Conservation (phyloP, 2,797 vertebrate species). For the Manis crassicaudata region DNA sequence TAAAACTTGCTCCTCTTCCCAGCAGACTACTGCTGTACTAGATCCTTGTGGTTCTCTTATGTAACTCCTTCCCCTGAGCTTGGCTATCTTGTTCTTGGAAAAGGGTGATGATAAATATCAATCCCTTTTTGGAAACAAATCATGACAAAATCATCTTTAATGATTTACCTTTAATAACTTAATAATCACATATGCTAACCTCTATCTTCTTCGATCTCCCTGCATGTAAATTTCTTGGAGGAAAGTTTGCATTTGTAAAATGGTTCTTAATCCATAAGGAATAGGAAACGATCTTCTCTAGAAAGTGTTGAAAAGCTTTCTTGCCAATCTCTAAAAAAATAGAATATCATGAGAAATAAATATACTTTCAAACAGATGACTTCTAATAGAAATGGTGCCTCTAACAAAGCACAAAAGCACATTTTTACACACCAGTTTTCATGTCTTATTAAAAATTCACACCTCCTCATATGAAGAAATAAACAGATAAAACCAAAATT, state of each 20-base stretch:
- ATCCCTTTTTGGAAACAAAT: background rate
- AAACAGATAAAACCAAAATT: background rate
- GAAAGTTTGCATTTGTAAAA: background rate
- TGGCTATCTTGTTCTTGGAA: background rate
- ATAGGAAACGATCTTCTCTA: background rate
- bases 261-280: background rate
- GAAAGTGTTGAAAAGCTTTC: background rate
- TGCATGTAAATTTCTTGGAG: background rate
- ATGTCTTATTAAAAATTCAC: background rate
- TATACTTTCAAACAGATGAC: background rate
- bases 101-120: background rate
- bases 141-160: background rate
- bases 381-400: background rate
- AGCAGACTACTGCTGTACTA: background rate
- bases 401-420: background rate
- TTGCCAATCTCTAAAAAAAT: background rate
- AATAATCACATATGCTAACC: background rate
- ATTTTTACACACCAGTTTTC: background rate
- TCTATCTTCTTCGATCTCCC: background rate
- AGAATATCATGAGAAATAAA: background rate
- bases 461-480: background rate
- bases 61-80: background rate
- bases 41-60: background rate
- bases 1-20: background rate
- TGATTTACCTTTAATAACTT: constrained; percentile 34